These are phyloP conservation scores for Eidolon helvum DNA, from an alignment of 2,113 vertebrate genomes.

Conservation along the genomic window DNA sequence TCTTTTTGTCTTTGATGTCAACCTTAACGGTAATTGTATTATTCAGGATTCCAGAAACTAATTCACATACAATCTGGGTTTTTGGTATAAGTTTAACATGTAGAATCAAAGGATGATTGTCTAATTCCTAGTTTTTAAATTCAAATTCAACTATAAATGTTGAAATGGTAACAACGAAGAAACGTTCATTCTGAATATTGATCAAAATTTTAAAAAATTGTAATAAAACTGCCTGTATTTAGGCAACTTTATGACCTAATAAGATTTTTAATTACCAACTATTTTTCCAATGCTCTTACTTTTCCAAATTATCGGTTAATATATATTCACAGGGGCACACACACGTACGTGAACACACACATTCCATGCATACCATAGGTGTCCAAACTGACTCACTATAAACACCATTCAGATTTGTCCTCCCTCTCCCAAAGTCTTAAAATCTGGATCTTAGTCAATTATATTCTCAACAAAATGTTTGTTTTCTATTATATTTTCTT, in stretches of 20 bases:
- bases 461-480: neutral
- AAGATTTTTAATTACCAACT: neutral
- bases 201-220: conserved; percentile 29
- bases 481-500: neutral
- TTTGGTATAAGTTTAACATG: neutral
- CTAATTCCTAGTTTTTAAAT: neutral
- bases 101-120: neutral
- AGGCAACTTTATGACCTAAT: neutral
- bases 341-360: neutral
- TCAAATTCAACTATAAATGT: neutral
- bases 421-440: neutral
- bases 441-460: neutral
- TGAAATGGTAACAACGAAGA: neutral
- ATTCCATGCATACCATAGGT: neutral
- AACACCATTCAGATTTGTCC: neutral
- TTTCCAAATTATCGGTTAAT: neutral
- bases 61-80: neutral
- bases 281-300: neutral
- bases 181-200: neutral
- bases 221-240: neutral
- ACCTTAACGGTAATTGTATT: neutral
- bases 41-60: neutral
- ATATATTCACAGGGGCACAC: neutral
- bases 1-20: neutral
- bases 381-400: neutral